Base-by-base conservation (phyloP, 2,797 vertebrate genomes). In the Sebastes aleutianus region DNA sequence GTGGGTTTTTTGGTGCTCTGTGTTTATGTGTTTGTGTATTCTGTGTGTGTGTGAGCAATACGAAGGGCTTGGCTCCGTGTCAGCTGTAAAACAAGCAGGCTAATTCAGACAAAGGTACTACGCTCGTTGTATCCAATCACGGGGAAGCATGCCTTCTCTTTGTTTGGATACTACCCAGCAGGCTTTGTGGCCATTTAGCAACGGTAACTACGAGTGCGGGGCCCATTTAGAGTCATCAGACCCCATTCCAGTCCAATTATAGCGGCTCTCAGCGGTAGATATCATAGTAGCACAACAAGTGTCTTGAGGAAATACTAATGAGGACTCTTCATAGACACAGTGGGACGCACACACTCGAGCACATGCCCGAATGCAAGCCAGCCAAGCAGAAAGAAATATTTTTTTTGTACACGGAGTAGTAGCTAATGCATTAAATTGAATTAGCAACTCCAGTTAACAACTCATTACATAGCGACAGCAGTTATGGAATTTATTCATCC, bases 201-300 rank as follows among this genome's bases (percentile, higher is more conserved):
- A 81, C 74, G 4, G 54, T 85, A 86, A 82, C 74, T 78, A 72
- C 16, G 13, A 82, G 72, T 74, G 71, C 4, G 58, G 84, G 84
- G 36, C 74, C 75, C 86, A 80, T 92, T 93, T 85, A 63, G 69
- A 86, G 67, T 86, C 89, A 90, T 91, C 87, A 86, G 50, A 89
- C 71, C 83, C 81, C 86, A 84, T 87, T 92, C 74, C 69, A 13
- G 76, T 82, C 76, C 84, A 89, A 90, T 93, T 88, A 88, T 8
- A 82, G 61, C 7, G 4, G 27, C 83, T 83, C 80, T 85, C 83
- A 43, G 84, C 68, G 84, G 80, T 76, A 39, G 72, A 76, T 74
- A 77, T 91, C 74, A 74, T 50, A 72, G 80, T 56, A 80, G 39
- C 82, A 80, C 84, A 90, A 89, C 84, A 86, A 83, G 85, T 74